Conservation (phyloP, 2,113 vertebrate species). For the Zeus faber region DNA sequence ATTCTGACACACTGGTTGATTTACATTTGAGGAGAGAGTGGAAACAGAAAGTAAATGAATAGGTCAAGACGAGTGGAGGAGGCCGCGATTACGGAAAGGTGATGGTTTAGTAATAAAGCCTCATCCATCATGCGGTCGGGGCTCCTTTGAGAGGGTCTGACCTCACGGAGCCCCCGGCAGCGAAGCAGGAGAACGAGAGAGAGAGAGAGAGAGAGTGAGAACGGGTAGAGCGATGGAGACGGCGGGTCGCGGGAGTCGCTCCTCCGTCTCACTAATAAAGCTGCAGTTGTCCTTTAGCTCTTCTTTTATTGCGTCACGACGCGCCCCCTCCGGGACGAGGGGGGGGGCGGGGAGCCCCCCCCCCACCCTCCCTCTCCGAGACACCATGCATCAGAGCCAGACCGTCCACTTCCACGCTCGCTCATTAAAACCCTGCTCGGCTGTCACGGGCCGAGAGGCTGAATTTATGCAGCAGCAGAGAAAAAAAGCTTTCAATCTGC, state of each 20-base stretch:
- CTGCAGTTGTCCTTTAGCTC: conserved; percentile 24
- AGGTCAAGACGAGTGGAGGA: background rate
- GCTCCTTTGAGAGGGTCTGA: conserved; percentile 25
- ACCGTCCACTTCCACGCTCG: conserved; percentile 22
- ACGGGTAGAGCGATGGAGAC: conserved; percentile 19
- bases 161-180: conserved; percentile 21
- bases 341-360: background rate
- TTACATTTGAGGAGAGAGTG: background rate
- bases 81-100: conserved; percentile 6
- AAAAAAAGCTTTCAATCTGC: too few species aligned
- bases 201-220: conserved; percentile 8
- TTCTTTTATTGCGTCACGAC: conserved; percentile 32
- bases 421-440: conserved; percentile 30
- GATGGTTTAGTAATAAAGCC: conserved; percentile 20
- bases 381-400: conserved; percentile 14
- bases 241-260: conserved; percentile 12
- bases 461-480: background rate
- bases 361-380: background rate
- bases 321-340: conserved; percentile 25
- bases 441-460: conserved; percentile 15
- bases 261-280: conserved; percentile 41
- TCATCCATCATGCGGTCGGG: conserved; percentile 48
- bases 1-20: background rate
- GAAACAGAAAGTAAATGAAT: background rate
- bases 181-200: conserved; percentile 4